A percentile compares a stretch with the other conserved stretches of the same genome.
These are phyloP conservation scores for Rissa tridactyla DNA, from an alignment of 2,113 vertebrate species.

Conservation along the genomic window DNA sequence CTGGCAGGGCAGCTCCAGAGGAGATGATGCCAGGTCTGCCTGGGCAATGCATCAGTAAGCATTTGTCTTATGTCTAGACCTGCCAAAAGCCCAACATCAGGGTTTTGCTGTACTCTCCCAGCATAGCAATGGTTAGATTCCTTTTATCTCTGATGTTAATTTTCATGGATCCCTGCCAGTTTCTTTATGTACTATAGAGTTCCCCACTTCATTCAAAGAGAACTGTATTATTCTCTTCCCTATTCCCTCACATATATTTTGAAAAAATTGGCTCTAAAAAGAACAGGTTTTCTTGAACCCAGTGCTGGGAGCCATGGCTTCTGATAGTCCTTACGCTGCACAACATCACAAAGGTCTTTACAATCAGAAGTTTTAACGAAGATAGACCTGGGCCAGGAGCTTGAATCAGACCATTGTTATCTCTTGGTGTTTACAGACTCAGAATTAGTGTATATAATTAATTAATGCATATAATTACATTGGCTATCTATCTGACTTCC, in stretches of 20 bases:
- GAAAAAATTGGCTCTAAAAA: background rate
- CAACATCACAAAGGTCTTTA: background rate
- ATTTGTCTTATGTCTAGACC: constrained; percentile 53
- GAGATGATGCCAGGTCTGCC: constrained; percentile 47
- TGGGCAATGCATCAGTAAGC: background rate
- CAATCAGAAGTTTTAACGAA: background rate
- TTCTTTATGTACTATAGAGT: constrained; percentile 44
- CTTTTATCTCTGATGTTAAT: constrained; percentile 58
- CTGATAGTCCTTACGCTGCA: background rate
- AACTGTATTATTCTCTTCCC: background rate
- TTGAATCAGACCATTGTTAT: background rate
- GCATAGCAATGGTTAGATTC: constrained; percentile 51
- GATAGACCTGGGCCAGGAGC: background rate
- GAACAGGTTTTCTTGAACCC: background rate
- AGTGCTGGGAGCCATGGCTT: background rate
- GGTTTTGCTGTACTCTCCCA: constrained; percentile 44
- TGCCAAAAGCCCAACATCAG: constrained; percentile 50
- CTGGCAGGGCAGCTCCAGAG: constrained; percentile 54
- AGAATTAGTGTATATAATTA: background rate
- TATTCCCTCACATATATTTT: background rate
- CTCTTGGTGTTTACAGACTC: background rate
- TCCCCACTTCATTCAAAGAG: constrained; percentile 12
- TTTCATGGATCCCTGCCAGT: constrained; percentile 36
- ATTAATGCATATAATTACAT: background rate
- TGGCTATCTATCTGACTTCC: background rate